Conservation (phyloP, 1,140 invertebrate species). For the Megathymus violae region DNA sequence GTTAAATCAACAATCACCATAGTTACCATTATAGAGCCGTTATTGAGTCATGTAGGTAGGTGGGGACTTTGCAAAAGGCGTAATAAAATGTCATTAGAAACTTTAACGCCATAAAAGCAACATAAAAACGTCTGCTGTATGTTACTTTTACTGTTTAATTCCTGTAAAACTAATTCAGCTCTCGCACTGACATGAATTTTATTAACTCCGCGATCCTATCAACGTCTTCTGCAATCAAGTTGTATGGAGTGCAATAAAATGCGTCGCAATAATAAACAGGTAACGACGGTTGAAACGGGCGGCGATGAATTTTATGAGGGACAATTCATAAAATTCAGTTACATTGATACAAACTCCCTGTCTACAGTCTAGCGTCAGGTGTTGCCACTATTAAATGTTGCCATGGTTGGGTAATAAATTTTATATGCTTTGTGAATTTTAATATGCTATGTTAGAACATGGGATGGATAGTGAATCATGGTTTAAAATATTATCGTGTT, state of each 20-base stretch:
- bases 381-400: slow-evolving; percentile 5
- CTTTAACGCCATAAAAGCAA: no score
- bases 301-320: slow-evolving; percentile 28
- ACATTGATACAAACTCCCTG: slow-evolving; percentile 3
- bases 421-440: neutral
- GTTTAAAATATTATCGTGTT: no score
- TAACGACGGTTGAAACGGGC: slow-evolving; percentile 16
- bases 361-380: neutral
- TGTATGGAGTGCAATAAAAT: slow-evolving; percentile 20
- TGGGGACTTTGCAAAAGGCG: no score
- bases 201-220: neutral
- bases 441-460: no score
- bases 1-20: neutral
- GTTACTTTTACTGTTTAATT: neutral
- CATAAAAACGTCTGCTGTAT: no score
- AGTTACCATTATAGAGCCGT: no score
- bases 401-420: slow-evolving; percentile 3
- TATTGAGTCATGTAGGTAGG: no score
- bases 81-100: no score
- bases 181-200: neutral
- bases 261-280: slow-evolving; percentile 27
- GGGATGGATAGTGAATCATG: no score
- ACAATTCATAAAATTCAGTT: slow-evolving; percentile 29
- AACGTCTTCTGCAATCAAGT: slow-evolving; percentile 15
- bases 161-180: neutral